phyloP scores from a whole-genome alignment of 1,140 invertebrate genomes.

The Trachelipus rathkii region DNA sequence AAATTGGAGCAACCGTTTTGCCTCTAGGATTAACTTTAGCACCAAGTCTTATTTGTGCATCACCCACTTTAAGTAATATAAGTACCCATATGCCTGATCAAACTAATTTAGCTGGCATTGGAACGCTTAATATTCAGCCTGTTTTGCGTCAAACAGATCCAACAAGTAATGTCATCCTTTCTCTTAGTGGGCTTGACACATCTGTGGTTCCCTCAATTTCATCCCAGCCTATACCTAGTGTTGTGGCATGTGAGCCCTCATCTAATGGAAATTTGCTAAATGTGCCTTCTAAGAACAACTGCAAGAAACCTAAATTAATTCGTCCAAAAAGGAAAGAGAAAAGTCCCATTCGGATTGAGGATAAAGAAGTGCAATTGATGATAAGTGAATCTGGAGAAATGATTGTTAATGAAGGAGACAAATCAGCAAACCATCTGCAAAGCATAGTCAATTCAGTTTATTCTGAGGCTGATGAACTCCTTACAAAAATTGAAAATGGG shows the following conservation, averaged over 20 bases:
- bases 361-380: slow-evolving; percentile 29
- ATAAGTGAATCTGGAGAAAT: slow-evolving; percentile 28
- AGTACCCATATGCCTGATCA: background rate
- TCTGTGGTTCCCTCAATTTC: background rate
- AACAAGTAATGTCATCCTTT: background rate
- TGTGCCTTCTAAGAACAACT: background rate
- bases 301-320: background rate
- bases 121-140: background rate
- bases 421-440: slow-evolving; percentile 7
- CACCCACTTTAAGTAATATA: background rate
- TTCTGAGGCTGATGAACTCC: slow-evolving; percentile 17
- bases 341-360: slow-evolving; percentile 4
- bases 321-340: background rate
- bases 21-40: background rate
- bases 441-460: slow-evolving; percentile 21
- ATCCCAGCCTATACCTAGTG: background rate
- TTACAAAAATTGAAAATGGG: background rate
- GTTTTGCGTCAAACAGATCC: background rate
- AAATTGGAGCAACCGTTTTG: background rate
- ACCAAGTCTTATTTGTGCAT: background rate
- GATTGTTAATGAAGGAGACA: slow-evolving; percentile 24
- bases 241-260: background rate
- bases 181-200: background rate
- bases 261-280: background rate
- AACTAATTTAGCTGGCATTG: background rate